Conservation (phyloP, 2,113 vertebrate genomes). For the Manacus vitellinus region DNA sequence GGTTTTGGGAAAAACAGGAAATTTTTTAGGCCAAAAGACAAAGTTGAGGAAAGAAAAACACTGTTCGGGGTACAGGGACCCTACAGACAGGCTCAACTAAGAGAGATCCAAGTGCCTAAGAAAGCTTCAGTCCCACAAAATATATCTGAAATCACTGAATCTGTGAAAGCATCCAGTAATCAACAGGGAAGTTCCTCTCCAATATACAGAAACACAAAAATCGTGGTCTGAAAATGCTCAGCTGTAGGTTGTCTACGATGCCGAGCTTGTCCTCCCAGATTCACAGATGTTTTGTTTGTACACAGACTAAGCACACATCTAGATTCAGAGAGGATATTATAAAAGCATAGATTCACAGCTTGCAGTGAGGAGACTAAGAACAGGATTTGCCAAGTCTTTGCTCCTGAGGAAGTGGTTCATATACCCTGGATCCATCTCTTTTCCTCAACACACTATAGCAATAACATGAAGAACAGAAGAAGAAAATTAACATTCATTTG, state of each 20-base stretch:
- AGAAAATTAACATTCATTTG: not conserved
- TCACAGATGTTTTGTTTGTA: not conserved
- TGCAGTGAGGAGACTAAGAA: not conserved
- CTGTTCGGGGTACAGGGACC: not conserved
- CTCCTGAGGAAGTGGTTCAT: not conserved
- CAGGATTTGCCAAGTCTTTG: not conserved
- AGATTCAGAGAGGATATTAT: not conserved
- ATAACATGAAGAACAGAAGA: not conserved
- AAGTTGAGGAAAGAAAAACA: not conserved
- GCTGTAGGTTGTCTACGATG: too few relatives aligned
- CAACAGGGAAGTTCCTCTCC: not conserved
- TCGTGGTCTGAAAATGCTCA: not conserved
- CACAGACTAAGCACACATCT: not conserved
- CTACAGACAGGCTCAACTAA: not conserved
- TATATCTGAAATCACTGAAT: rapidly evolving
- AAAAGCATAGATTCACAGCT: not conserved
- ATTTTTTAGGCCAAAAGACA: not conserved
- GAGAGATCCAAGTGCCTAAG: not conserved
- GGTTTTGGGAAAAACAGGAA: not conserved
- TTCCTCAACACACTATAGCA: not conserved
- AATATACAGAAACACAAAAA: rapidly evolving
- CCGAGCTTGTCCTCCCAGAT: not conserved
- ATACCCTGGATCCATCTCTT: not conserved
- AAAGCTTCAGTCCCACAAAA: not conserved
- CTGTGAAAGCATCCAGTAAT: not conserved